phyloP scores from a whole-genome alignment of 2,797 vertebrate species.

The Gastrophryne carolinensis region DNA sequence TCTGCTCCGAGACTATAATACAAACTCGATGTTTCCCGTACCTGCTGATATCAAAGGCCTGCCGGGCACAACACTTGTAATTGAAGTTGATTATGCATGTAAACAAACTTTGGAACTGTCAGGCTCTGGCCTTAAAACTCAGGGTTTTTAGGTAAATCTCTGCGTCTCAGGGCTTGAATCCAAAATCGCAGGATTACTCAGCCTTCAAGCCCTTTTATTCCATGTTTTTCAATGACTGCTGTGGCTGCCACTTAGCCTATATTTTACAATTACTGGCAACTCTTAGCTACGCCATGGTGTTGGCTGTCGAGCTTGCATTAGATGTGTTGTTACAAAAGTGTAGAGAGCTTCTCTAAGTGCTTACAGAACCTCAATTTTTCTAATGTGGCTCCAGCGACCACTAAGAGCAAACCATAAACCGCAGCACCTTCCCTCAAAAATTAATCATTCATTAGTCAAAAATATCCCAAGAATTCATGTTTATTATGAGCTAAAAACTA shows the following conservation, averaged over 20 bases:
- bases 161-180: slow-evolving; percentile 13
- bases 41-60: slow-evolving; percentile 9
- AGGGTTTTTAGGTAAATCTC: slow-evolving; percentile 16
- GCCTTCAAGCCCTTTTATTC: not conserved
- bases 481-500: no score
- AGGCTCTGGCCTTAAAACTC: slow-evolving; percentile 1
- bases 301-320: not conserved
- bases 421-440: no score
- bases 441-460: no score
- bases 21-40: not conserved
- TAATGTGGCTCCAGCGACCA: no score
- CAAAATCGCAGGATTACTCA: slow-evolving; percentile 5
- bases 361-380: no score
- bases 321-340: no score
- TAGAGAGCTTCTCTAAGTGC: no score
- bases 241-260: not conserved
- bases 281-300: not conserved
- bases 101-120: slow-evolving; percentile 27
- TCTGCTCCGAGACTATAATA: not conserved
- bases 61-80: slow-evolving; percentile 25
- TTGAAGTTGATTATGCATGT: slow-evolving; percentile 20
- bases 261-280: not conserved
- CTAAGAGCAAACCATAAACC: no score
- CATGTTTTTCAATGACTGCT: not conserved
- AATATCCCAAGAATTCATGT: no score